These are phyloP conservation scores for Lasioglossum leucozonium DNA, from an alignment of 2,888 invertebrate genomes.

Conservation along the genomic window DNA sequence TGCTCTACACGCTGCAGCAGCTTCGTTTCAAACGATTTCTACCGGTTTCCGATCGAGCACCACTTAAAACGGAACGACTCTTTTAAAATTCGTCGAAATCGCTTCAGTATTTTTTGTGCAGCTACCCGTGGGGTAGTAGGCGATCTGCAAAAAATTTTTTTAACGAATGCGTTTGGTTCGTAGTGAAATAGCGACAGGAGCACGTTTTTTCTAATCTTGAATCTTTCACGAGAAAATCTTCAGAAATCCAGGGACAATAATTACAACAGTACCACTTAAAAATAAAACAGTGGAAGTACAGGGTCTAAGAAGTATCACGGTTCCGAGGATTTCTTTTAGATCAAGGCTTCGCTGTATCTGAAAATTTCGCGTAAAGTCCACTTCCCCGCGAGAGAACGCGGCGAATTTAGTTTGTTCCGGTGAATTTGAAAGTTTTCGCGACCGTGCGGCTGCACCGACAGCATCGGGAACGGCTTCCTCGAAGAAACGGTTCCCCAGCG, in stretches of 20 bases:
- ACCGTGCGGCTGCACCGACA: slow-evolving; percentile 25
- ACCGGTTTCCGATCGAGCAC: neutral
- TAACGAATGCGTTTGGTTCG: too few relatives aligned
- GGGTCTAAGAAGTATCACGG: too few relatives aligned
- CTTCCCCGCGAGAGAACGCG: neutral
- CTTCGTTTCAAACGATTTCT: neutral
- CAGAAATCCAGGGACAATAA: too few relatives aligned
- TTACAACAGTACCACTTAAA: too few relatives aligned
- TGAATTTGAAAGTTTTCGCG: slow-evolving; percentile 31
- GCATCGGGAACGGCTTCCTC: slow-evolving; percentile 24
- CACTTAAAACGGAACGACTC: neutral
- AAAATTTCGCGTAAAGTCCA: neutral
- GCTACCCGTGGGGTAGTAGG: neutral
- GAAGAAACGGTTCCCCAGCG: slow-evolving; percentile 49
- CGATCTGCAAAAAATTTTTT: neutral
- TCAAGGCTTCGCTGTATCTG: too few relatives aligned
- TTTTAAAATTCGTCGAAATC: neutral
- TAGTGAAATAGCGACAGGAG: too few relatives aligned
- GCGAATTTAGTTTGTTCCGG: neutral
- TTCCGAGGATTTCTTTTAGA: too few relatives aligned
- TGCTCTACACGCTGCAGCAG: neutral
- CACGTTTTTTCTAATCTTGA: too few relatives aligned
- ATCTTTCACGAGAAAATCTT: too few relatives aligned
- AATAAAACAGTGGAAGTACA: too few relatives aligned
- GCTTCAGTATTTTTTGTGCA: neutral